Base-by-base conservation (phyloP, 2,113 vertebrate species). In the Salvator merianae region DNA sequence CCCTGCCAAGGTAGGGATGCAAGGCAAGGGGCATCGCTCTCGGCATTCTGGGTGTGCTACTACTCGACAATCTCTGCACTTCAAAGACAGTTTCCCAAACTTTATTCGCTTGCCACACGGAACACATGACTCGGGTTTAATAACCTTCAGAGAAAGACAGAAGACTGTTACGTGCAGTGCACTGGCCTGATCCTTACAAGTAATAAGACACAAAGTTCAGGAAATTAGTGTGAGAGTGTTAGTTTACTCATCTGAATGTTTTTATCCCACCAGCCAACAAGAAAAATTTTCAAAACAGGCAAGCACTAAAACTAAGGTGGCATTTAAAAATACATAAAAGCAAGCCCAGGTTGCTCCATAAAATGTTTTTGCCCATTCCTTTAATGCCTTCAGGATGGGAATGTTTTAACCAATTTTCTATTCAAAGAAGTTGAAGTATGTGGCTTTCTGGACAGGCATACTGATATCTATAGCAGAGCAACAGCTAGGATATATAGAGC, bases 101-200 rank as follows among this genome's bases (percentile, higher is more conserved):
- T 98, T 99, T 82, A 99, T 98, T 82, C 98, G 96, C 92, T 99
- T 99, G 1, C 98, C 98, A 84, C 98, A 99, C 0, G 99, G 98
- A n/a, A 99, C 98, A 26, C 99, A 99, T 0, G 98, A 98, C 72
- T 99, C 98, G 0, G 99, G 98, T 88, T 99, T 99, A 92, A 99
- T 99, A 92, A 99, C 98, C 99, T 99, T 50, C 28, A 40, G 55
- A 43, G 3, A 77, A 26, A 78, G 26, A 20, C 50, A 79, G 43
- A 22, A 32, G 78, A 78, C 32, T 59, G 55, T 59, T 59, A 68
- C 0, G 28, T 0, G 20, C 0, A 24, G 6, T 36, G 24, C 63
- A 75, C 50, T 62, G 63, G 7, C 86, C 0, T 88, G 79, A 0
- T 28, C 12, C 12, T 6, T 0, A 65, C 43, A 73, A 77, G 53